Evolutionary conservation across 2,113 vertebrate genomes (phyloP), one percentile per base, ranked within the genome.

Genomic region (Egretta garzetta): DNA sequence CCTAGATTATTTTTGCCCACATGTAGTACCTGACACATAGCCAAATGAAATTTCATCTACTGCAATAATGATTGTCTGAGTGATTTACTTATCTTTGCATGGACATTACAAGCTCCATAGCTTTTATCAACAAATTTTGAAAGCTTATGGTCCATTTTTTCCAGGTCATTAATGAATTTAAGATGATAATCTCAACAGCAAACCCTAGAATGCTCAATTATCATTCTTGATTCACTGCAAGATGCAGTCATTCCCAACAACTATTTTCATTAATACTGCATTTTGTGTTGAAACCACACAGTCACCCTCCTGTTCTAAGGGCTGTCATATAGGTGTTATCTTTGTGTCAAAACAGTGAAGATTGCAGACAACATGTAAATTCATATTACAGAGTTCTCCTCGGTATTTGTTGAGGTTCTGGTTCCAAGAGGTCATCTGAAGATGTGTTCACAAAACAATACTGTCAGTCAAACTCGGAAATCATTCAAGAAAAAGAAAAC

Each of bases 51-150:
- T 80, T 71, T 84, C 55, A 88, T 77, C 55, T 63, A 24, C 82
- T 55, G 18, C 33, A 76, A 84, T 66, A 88, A 84, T 16, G 43
- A 62, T 68, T 80, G 45, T 73, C 45, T 28, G 74, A 30, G 28
- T 76, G 72, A 86, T 86, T 92, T 83, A 80, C 72, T 86, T 83
- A 45, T 33, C 59, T 86, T 77, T 86, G 41, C 27, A 62, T 1
- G 1, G 52, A 77, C 52, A 74, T 92, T 86, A 74, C 71, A 92
- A 93, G 82, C 86, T 90, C 55, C 86, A 67, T n/a, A 86, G 75
- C 58, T 92, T 94, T 92, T 90, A 86, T 68, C 92, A 76, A 84
- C 76, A 95, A 55, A 88, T 90, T 83, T 71, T 83, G 68, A 93
- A 92, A 93, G 92, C 71, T 80, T 83, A 93, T n/a, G 24, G 64